Evolutionary conservation across 92 coral and sea anemone species (phyloP).

Genomic region (Epizoanthus illoricatus): DNA sequence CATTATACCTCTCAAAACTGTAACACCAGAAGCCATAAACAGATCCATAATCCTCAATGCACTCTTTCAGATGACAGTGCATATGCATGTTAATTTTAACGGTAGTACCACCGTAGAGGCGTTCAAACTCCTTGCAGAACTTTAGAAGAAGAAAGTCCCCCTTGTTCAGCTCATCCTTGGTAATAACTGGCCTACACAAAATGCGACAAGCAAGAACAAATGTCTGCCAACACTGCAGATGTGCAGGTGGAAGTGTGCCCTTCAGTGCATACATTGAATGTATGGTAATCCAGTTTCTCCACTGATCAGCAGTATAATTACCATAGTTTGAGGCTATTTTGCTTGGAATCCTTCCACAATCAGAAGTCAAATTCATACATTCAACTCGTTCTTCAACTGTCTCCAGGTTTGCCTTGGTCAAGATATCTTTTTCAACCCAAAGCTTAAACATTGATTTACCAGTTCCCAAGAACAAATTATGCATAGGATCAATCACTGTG

Average conservation of each 20-base stretch:
- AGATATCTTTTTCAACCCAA: slow-evolving; percentile 55
- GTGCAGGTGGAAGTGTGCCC: slow-evolving; percentile 53
- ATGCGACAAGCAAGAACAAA: slow-evolving; percentile 59
- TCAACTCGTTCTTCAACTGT: slow-evolving; percentile 55
- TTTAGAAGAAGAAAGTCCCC: slow-evolving; percentile 45
- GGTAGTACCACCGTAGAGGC: slow-evolving; percentile 40
- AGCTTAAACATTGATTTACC: slow-evolving; percentile 64
- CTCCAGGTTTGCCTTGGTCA: slow-evolving; percentile 45
- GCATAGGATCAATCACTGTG: slow-evolving; percentile 76
- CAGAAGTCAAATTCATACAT: slow-evolving; percentile 57
- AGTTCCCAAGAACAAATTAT: slow-evolving; percentile 70
- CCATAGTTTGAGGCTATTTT: slow-evolving; percentile 66
- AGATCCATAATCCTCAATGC: slow-evolving; percentile 52
- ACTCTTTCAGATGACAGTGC: slow-evolving; percentile 53
- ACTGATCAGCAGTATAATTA: slow-evolving; percentile 71
- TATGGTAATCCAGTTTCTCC: slow-evolving; percentile 76
- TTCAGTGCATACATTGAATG: slow-evolving; percentile 65
- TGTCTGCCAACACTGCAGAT: slow-evolving; percentile 64
- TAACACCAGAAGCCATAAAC: slow-evolving; percentile 58
- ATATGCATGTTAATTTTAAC: slow-evolving; percentile 55
- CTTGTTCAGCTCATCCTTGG: slow-evolving; percentile 45
- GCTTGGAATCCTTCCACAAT: slow-evolving; percentile 69
- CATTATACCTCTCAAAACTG: slow-evolving; percentile 51
- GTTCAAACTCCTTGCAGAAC: slow-evolving; percentile 51
- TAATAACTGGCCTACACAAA: slow-evolving; percentile 46